phyloP scores from a whole-genome alignment of 2,797 vertebrate species.

The Varecia variegata region DNA sequence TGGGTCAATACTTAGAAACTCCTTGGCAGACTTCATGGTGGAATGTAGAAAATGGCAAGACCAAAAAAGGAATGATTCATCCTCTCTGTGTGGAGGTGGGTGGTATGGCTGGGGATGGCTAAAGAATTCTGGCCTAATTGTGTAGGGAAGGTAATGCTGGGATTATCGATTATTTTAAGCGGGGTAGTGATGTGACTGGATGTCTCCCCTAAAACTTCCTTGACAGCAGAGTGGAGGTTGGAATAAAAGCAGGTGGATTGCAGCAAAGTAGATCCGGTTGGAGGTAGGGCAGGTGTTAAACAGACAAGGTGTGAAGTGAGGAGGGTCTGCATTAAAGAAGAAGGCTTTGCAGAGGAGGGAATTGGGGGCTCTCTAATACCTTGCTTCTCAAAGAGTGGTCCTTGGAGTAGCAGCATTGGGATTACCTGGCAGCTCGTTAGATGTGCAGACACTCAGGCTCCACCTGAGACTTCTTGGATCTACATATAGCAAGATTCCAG shows the following conservation, averaged over 20 bases:
- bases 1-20: conserved; percentile 36
- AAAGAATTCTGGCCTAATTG: background rate
- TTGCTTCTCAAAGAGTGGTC: background rate
- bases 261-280: background rate
- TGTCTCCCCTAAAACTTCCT: background rate
- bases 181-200: background rate
- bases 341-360: background rate
- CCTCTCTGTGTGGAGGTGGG: background rate
- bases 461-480: background rate
- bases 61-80: background rate
- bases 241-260: background rate
- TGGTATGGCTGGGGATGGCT: background rate
- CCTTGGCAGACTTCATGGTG: background rate
- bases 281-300: background rate
- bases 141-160: no score
- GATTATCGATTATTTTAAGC: background rate
- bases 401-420: accelerated
- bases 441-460: background rate
- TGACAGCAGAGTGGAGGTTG: background rate
- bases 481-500: background rate
- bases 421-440: background rate
- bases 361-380: background rate
- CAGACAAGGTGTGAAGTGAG: background rate
- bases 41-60: background rate
- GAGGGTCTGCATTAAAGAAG: background rate